Base-by-base conservation (phyloP, 1,140 invertebrate genomes). In the Aphelenchoides fujianensis region DNA sequence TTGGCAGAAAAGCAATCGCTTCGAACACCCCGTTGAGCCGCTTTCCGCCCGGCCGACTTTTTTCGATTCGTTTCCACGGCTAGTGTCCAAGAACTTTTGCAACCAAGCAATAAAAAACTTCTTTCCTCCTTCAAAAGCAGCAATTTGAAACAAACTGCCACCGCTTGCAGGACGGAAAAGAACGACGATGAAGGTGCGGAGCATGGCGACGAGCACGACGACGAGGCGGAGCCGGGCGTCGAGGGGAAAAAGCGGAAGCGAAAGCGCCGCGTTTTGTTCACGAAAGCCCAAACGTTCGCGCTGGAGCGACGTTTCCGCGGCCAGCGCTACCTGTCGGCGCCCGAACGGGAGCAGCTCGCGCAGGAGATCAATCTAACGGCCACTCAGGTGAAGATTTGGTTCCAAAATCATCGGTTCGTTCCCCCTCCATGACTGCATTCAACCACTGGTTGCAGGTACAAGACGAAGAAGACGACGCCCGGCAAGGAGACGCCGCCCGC, bases 281-380 rank as follows among this genome's bases (percentile, higher is more conserved):
- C 94, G 19, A 98, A 98, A 86, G 91, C 93, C 0, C 96, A 98
- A 85, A 97, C 95, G 0, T 97, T 92, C 84, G 95, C 97, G 84
- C 84, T 98, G 74, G 94, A 97, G 84, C 88, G 94, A 79, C 88
- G 95, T 61, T 98, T 98, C 85, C 89, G 93, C 27, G 93, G 95
- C 83, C 95, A 97, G 85, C 88, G 92, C 57, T 97, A 98, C 84
- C 86, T 98, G 9, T 95, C 93, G 3, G 95, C 95, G 0, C 94
- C 94, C 0, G 95, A 98, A 86, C 86, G 95, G 27, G 95, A 98
- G 85, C 94, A 97, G 82, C 85, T 97, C 52, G 95, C 95, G 0
- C 93, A 91, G 59, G 89, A 96, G 53, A 95, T 97, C 34, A 88
- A 92, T 27, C 86, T 97, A 36, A 95, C 93, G 0, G 93, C 94